Base-by-base conservation (phyloP, 2,888 invertebrate genomes). In the Apodemia hepburni region DNA sequence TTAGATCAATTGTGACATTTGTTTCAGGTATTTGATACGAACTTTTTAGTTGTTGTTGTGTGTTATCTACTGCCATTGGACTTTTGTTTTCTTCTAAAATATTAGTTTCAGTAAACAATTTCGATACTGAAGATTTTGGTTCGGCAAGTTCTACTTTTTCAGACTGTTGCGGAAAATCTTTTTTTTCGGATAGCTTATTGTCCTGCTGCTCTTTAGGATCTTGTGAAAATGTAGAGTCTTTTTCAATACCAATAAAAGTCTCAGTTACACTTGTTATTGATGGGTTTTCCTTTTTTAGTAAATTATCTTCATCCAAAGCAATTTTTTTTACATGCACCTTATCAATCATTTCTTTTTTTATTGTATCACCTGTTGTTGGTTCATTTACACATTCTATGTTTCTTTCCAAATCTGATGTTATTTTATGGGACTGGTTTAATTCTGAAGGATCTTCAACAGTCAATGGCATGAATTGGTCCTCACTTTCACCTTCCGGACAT, bases 401-500 rank as follows among this genome's bases (percentile, higher is more conserved):
- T 8, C 38, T 38, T 38, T 12, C 12, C 11, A 0, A 15, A 11
- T 4, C 38, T 38, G 38, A 38, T 38, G 8, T 47, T 27, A 57
- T 29, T 29, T 57, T 15, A 57, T 47, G 57, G 8, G 15, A 8
- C 17, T 29, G 7, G 3, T 57, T 27, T n/a, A 6, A 27, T 29
- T 57, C 57, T 15, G 12, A 12, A 27, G 7, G 27, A 15, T n/a
- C 15, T 57, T 57, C 5, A n/a, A 29, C 8, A 3, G 15, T 15
- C 6, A 29, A 6, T 29, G 7, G 5, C 22, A n/a, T 0, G 3
- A 27, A 29, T 15, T 57, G 57, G 29, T 64, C 64, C 5, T 45
- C 29, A 58, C 22, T 47, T 29, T 58, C 17, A 33, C 11, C 15
- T 29, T 58, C 29, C 29, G 61, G 61, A 18, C n/a, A 57, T 79